phyloP scores from a whole-genome alignment of 1,140 invertebrate genomes.

The Chrysoperla carnea region DNA sequence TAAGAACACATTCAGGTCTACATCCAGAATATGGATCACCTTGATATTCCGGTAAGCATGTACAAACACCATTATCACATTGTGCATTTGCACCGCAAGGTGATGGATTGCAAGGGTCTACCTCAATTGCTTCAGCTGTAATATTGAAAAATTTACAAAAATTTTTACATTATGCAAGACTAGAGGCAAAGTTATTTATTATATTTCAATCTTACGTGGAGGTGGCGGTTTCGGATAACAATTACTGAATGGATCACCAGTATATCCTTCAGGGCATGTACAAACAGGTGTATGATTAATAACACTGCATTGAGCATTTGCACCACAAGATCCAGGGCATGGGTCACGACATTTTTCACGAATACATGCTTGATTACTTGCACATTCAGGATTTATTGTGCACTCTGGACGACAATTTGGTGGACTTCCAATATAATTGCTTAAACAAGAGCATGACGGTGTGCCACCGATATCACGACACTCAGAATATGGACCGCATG shows the following conservation, averaged over 20 bases:
- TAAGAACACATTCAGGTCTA: conserved; percentile 39
- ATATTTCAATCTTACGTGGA: conserved; percentile 21
- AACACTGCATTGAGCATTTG: conserved; percentile 63
- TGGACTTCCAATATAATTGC: conserved; percentile 57
- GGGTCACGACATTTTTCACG: conserved; percentile 68
- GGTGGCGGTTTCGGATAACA: conserved; percentile 36
- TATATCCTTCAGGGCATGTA: conserved; percentile 55
- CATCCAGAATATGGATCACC: conserved; percentile 35
- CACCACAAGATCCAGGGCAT: conserved; percentile 69
- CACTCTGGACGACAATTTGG: conserved; percentile 71
- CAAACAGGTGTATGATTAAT: conserved; percentile 69
- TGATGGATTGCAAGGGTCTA: conserved; percentile 55
- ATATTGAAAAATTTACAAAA: too few species aligned
- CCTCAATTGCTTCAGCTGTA: conserved; percentile 22
- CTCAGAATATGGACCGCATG: conserved; percentile 64
- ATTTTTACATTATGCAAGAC: conserved; percentile 5
- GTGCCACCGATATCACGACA: conserved; percentile 52
- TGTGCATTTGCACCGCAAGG: conserved; percentile 63
- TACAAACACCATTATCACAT: conserved; percentile 28
- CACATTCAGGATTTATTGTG: conserved; percentile 64
- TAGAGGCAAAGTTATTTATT: conserved; percentile 14
- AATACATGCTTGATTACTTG: conserved; percentile 57
- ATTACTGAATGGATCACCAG: conserved; percentile 66
- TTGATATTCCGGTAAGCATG: conserved; percentile 37
- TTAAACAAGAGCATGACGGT: conserved; percentile 61